These are phyloP conservation scores for Ectropis crepuscularia DNA, from an alignment of 2,888 invertebrate genomes.

Conservation along the genomic window DNA sequence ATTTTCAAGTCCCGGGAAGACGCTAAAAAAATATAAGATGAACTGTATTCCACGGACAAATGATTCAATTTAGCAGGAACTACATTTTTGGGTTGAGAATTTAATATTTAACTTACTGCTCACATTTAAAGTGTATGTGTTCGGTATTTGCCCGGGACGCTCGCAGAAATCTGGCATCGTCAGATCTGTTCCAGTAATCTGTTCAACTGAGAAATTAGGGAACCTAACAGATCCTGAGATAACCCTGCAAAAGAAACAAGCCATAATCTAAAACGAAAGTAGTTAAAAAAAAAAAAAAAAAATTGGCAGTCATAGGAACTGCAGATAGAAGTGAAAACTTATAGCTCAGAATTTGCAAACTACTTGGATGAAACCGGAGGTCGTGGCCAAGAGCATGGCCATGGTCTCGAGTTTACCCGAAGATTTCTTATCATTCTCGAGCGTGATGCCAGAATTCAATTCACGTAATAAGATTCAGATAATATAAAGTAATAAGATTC, in stretches of 20 bases:
- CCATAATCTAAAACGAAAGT: background rate
- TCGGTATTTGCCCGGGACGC: constrained; percentile 67
- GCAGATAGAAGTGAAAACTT: too few species aligned
- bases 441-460: too few species aligned
- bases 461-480: too few species aligned
- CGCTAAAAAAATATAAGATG: constrained; percentile 47
- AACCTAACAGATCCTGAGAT: constrained; percentile 82
- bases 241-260: constrained; percentile 67
- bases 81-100: background rate
- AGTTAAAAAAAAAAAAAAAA: too few species aligned
- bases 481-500: too few species aligned
- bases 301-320: too few species aligned
- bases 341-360: too few species aligned
- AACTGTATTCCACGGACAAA: background rate
- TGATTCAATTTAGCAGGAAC: background rate
- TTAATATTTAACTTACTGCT: constrained; percentile 64
- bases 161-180: constrained; percentile 76
- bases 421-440: too few species aligned
- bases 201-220: constrained; percentile 65
- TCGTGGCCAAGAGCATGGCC: too few species aligned
- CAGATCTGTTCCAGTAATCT: constrained; percentile 78
- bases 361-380: too few species aligned
- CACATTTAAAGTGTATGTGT: constrained; percentile 76
- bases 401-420: too few species aligned
- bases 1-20: constrained; percentile 55